These are phyloP conservation scores for Rhabdomys dilectus DNA, from an alignment of 2,113 vertebrate genomes.

Conservation along the genomic window DNA sequence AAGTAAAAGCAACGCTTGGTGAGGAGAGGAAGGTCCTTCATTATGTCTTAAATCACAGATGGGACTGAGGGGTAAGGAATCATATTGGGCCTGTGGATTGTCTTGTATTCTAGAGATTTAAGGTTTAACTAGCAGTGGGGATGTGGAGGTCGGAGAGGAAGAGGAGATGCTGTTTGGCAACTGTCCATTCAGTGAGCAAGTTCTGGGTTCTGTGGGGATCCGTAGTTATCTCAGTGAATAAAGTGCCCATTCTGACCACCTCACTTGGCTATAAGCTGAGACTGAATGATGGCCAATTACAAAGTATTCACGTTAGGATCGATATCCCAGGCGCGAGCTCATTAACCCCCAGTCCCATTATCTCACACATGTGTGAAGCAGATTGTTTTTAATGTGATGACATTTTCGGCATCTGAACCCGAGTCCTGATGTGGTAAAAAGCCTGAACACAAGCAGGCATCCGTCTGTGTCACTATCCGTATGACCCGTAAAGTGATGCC, in stretches of 20 bases:
- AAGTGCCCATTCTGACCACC: conserved; percentile 17
- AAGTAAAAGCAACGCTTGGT: not conserved
- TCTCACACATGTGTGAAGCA: conserved; percentile 70
- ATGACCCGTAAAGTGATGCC: not conserved
- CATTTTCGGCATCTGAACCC: conserved; percentile 66
- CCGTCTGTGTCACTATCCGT: not conserved
- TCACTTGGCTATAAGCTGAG: conserved; percentile 32
- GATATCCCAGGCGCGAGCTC: conserved; percentile 70
- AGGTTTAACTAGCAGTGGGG: not conserved
- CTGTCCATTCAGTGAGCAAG: conserved; percentile 45
- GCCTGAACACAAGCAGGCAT: not conserved
- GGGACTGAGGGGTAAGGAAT: not conserved
- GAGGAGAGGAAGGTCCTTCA: not conserved
- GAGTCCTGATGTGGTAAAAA: conserved; percentile 58
- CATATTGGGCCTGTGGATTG: not conserved
- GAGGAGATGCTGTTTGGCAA: conserved; percentile 27
- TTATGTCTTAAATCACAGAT: conserved; percentile 16
- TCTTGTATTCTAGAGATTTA: conserved; percentile 4
- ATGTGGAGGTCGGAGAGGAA: not conserved
- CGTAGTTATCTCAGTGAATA: conserved; percentile 57
- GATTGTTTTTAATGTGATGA: conserved; percentile 74
- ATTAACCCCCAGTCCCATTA: conserved; percentile 73
- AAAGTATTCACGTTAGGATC: conserved; percentile 71
- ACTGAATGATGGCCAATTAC: conserved; percentile 68
- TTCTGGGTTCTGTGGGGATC: conserved; percentile 49